phyloP scores from a whole-genome alignment of 2,797 vertebrate species.

The Alauda arvensis region DNA sequence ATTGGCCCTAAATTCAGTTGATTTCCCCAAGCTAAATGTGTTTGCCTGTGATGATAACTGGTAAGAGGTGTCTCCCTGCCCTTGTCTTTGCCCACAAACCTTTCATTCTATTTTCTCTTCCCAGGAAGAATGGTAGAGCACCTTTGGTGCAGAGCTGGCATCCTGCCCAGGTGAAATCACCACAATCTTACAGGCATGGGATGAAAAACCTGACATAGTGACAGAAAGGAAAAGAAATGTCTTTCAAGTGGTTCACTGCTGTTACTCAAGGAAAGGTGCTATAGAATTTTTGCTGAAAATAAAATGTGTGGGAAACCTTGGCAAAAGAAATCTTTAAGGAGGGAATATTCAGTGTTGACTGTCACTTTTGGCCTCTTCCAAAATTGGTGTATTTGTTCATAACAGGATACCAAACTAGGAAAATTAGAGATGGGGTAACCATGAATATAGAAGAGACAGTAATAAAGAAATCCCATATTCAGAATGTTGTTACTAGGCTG shows the following conservation, averaged over 20 bases:
- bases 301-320: not conserved
- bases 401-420: not conserved
- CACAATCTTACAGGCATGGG: not conserved
- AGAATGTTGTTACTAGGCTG: not conserved
- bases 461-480: not conserved
- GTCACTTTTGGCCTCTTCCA: not conserved
- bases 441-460: not conserved
- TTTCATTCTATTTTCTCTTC: not conserved
- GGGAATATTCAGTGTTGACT: not conserved
- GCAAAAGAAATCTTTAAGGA: not conserved
- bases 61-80: not conserved
- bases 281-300: not conserved
- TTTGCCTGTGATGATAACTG: not conserved
- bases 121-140: not conserved
- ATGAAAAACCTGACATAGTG: not conserved
- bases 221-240: not conserved
- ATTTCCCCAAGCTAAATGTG: not conserved
- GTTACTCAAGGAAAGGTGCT: not conserved
- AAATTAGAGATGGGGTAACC: not conserved
- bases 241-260: not conserved
- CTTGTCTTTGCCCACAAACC: fast-evolving
- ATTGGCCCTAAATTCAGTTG: not conserved
- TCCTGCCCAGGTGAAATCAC: not conserved
- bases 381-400: not conserved
- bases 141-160: not conserved